Base-by-base conservation (phyloP, 2,113 vertebrate species). In the Oreochromis aureus region DNA sequence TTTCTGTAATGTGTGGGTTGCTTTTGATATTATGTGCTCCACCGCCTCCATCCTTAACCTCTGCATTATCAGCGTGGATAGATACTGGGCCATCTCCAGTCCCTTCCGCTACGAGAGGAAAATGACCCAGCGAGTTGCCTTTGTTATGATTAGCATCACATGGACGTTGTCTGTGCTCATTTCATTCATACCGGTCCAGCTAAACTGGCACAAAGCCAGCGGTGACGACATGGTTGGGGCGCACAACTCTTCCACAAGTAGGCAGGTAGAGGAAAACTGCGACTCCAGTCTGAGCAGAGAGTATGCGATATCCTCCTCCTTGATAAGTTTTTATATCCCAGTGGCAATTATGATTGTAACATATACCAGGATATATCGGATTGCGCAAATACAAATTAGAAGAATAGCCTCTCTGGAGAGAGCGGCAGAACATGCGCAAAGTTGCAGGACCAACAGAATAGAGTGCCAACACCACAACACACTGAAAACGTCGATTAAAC, bases 21-120 rank as follows among this genome's bases (percentile, higher is more conserved):
- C 98, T 56, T 99, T 99, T 22, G 98, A 99, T 94, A 99, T 99
- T 90, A 98, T 98, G 98, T 99, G 98, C 91, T 99, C 97, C 92
- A 99, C 98, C 0, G 98, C 98, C 5, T 99, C 98, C 90, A 99
- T 99, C 95, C 97, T 99, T 16, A 98, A 98, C 96, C 97, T 99
- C 5, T 99, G 98, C 2, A 94, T 99, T 58, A 99, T 99, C 92
- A 98, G 98, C 3, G 96, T 99, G 95, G 98, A 99, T 93, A 96
- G 98, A 85, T 99, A 98, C 95, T 99, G 98, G 98, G 98, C 98
- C 10, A 98, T 99, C 87, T 98, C 98, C 24, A 98, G 97, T 90
- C 98, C 98, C 3, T 99, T 99, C 92, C 96, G 97, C 80, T 99
- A 99, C 2, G 97, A 99, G 94, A 97, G 98, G 69, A 98, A 97